Percentiles rank a stretch among this genome's conserved stretches.
Evolutionary conservation across 2,888 invertebrate species (phyloP).

Genomic region (Platerodrilus igneus): DNA sequence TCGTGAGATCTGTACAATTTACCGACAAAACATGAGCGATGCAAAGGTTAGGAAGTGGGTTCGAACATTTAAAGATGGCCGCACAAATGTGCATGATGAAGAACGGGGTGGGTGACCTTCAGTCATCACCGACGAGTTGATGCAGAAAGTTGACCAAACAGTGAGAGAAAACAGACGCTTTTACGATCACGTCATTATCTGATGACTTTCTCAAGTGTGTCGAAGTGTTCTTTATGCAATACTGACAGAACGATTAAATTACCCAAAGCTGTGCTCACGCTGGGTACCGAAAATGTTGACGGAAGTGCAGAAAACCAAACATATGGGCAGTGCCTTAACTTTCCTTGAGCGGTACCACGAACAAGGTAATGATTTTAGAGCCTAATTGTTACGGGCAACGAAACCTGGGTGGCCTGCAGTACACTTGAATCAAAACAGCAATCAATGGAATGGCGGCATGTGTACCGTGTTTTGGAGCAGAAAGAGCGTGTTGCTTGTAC

Average conservation of each 20-base stretch:
- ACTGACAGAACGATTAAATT: too few species aligned
- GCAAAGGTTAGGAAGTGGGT: too few species aligned
- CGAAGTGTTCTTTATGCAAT: constrained; percentile 21
- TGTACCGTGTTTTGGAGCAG: constrained; percentile 29
- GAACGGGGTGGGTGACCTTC: constrained; percentile 15
- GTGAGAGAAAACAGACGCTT: constrained; percentile 21
- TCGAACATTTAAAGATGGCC: too few species aligned
- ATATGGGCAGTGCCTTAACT: constrained; percentile 16
- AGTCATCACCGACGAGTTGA: constrained; percentile 24
- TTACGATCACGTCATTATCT: constrained; percentile 19
- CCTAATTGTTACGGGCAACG: constrained; percentile 28
- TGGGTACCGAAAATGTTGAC: constrained; percentile 29
- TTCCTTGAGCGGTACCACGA: constrained; percentile 26
- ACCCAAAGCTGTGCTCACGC: constrained; percentile 25
- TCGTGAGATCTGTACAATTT: too few species aligned
- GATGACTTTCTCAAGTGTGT: constrained; percentile 21
- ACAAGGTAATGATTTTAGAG: constrained; percentile 27
- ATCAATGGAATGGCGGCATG: constrained; percentile 22
- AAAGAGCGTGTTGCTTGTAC: constrained; percentile 22
- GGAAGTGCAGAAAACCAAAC: constrained; percentile 24
- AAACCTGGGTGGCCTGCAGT: constrained; percentile 27
- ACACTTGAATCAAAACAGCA: constrained; percentile 15
- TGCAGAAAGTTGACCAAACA: constrained; percentile 22
- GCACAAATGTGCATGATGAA: constrained; percentile 9
- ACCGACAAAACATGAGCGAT: too few species aligned